Base-by-base conservation (phyloP, 2,797 vertebrate species). In the Mormyrops boulengeri region DNA sequence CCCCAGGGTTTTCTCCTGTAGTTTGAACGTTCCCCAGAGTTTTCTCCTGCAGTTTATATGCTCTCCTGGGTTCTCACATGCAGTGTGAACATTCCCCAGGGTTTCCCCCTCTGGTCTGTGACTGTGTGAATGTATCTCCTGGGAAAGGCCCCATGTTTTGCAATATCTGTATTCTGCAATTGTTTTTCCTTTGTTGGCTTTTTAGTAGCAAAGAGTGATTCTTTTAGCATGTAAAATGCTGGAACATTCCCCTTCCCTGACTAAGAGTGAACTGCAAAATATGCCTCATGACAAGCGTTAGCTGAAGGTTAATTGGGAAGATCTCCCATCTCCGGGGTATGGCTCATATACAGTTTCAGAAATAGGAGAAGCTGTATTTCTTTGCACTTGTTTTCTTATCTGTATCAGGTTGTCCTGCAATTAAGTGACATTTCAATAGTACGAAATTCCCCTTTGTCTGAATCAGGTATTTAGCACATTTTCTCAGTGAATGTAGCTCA, bases 351-450 rank as follows among this genome's bases (percentile, higher is more conserved):
- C 93, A 91, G 90, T 96, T 95, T 94, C 95, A 90, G 95, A 95
- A 95, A 96, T 94, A 93, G 91, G 94, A 96, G 93, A 95, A 93
- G 93, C 91, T 94, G 92, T 95, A 95, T 95, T 93, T 91, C 77
- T 93, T 93, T 91, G 89, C 86, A 90, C 92, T 94, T 73, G 66
- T 73, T 73, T 90, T 94, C 92, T 89, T 88, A 90, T 95, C 92
- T 94, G 93, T 91, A 93, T 92, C 91, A 90, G 60, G 89, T 91
- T 93, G 90, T 93, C 89, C 89, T 4, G 55, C 60, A 91, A 92
- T 91, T 92, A 89, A 55, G 17, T 0, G 88, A 69, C 62, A 88
- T 88, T 93, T 94, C 93, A 93, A 93, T 93, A 91, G 94, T 95
- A 52, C 86, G 19, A 93, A 95, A 95, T 95, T 94, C 93, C 95